A percentile compares a stretch with the other conserved stretches of the same genome.
These are phyloP conservation scores for Acrocyrtus sp. DNA, from an alignment of 2,888 invertebrate genomes.

Conservation along the genomic window DNA sequence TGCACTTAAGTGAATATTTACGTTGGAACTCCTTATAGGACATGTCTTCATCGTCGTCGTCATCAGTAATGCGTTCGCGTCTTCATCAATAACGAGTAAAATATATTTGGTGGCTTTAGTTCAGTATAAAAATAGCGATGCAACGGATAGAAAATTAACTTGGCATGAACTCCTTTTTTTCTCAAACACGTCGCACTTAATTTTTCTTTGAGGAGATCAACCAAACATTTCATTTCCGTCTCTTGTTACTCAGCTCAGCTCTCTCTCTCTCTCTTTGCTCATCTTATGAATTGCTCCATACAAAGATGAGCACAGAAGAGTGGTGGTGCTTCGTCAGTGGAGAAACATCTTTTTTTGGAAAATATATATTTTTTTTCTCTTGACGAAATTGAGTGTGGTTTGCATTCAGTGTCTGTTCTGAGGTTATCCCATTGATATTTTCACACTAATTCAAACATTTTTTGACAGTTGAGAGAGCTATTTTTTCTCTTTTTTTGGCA, in stretches of 20 bases:
- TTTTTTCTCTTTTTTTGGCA: constrained; percentile 32
- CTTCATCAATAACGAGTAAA: too few species aligned
- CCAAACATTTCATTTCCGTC: not conserved
- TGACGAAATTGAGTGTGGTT: constrained; percentile 33
- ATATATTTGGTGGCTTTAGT: too few species aligned
- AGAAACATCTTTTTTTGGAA: not conserved
- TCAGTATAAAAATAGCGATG: constrained; percentile 48
- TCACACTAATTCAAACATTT: constrained; percentile 46
- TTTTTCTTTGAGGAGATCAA: constrained; percentile 29
- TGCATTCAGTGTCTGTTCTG: not conserved
- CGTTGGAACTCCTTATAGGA: not conserved
- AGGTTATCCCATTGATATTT: constrained; percentile 21
- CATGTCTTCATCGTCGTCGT: constrained; percentile 2
- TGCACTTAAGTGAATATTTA: not conserved
- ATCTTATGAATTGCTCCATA: too few species aligned
- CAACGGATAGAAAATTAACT: constrained; percentile 47
- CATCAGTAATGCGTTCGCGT: constrained; percentile 4
- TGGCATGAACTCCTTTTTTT: constrained; percentile 50
- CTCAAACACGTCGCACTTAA: constrained; percentile 41
- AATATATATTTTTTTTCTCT: constrained; percentile 4
- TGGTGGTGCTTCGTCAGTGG: too few species aligned
- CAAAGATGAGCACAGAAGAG: too few species aligned
- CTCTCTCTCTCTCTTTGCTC: constrained; percentile 6
- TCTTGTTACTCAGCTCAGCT: constrained; percentile 1
- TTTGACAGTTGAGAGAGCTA: constrained; percentile 30